phyloP scores from a whole-genome alignment of 2,113 vertebrate species.

The Ammospiza caudacuta region DNA sequence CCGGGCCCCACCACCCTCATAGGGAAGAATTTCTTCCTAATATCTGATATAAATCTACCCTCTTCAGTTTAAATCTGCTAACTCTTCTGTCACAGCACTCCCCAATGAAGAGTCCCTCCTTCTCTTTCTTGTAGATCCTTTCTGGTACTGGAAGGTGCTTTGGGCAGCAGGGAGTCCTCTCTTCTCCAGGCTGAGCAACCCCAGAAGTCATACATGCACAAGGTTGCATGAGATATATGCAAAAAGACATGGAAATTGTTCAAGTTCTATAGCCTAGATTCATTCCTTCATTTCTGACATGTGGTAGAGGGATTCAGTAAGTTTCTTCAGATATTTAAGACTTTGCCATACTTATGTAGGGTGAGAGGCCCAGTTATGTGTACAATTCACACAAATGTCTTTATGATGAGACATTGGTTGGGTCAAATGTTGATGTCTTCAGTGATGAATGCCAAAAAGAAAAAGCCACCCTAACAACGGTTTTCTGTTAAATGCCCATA shows the following conservation, averaged over 20 bases:
- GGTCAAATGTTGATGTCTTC: background rate
- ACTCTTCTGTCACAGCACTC: background rate
- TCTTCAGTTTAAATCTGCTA: background rate
- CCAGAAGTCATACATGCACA: background rate
- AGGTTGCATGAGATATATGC: background rate
- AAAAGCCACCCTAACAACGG: background rate
- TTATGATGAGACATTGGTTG: background rate
- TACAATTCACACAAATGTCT: background rate
- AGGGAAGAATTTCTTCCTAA: background rate
- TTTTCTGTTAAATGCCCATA: background rate
- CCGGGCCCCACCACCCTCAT: rapidly evolving
- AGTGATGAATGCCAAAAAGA: background rate
- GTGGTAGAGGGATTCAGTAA: background rate
- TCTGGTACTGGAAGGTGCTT: background rate
- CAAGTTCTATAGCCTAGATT: background rate
- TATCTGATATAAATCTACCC: background rate
- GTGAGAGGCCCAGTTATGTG: too few species aligned
- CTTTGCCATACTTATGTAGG: background rate
- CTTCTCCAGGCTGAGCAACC: background rate
- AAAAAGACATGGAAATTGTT: background rate
- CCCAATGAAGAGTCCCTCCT: background rate
- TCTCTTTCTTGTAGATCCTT: background rate
- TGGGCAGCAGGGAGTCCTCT: background rate
- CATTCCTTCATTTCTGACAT: background rate
- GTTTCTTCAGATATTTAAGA: background rate